phyloP scores from a whole-genome alignment of 2,797 vertebrate genomes.

The Scyliorhinus canicula region DNA sequence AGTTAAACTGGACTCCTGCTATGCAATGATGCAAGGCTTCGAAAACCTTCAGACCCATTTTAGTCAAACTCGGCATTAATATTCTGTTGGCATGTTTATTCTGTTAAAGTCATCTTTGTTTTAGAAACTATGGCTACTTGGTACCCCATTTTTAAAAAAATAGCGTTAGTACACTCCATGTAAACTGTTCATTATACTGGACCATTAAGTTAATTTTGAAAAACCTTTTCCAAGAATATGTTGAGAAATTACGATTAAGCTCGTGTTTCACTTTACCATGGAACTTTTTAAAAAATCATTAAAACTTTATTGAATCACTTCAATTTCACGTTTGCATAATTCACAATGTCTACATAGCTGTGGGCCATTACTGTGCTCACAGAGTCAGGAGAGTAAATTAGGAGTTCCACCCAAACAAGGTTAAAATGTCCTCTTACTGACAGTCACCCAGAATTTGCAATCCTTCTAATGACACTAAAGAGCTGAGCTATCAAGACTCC shows the following conservation, averaged over 20 bases:
- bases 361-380: too few relatives aligned
- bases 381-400: background rate
- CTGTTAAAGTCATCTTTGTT: background rate
- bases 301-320: background rate
- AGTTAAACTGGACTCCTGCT: background rate
- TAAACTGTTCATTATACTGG: background rate
- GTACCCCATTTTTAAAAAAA: background rate
- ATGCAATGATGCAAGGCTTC: too few relatives aligned
- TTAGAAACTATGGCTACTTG: background rate
- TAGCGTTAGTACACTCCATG: background rate
- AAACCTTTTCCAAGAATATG: background rate
- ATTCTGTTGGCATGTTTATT: background rate
- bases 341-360: background rate
- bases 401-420: background rate
- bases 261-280: background rate
- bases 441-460: background rate
- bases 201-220: background rate
- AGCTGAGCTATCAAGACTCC: background rate
- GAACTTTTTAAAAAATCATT: background rate
- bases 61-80: background rate
- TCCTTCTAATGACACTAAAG: slow-evolving; percentile 1
- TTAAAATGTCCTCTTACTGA: background rate
- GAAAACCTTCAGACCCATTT: background rate
- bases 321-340: background rate
- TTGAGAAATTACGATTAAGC: background rate